Evolutionary conservation across 2,888 invertebrate species (phyloP), one percentile per base, ranked within the genome.

Genomic region (Drosophila borborema): DNA sequence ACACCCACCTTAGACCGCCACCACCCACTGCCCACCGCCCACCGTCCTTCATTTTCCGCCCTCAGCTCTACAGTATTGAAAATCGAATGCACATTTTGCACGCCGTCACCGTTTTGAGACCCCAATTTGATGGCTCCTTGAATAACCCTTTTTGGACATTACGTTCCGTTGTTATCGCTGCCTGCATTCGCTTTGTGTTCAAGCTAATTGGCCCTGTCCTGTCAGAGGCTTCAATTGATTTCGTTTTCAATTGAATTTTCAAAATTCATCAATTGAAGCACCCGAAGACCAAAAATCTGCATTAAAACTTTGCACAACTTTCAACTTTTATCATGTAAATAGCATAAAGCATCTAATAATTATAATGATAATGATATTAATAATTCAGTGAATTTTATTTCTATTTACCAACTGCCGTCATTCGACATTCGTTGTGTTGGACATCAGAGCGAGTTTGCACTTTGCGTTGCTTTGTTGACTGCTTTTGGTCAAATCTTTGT

Each of bases 231-330:
- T 18, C 58, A 51, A 70, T 63, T 64, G 55, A 46, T 61, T 45
- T 59, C 36, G 16, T 45, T 40, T 36, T 59, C 23, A n/a, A 23
- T 59, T 46, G 36, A 56, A 59, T 28, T 60, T 49, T 12, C 36
- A 40, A 49, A 49, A 60, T 20, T 60, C 60, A 60, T 60, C 40
- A 48, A 49, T 40, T 40, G 48, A 49, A 49, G 48, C 58, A 23
- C 46, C 16, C 31, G 14, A 46, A 51, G 18, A 23, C 58, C 36
- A 16, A 6, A 20, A 46, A 60, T 49, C 28, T 60, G 16, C 40
- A 60, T 60, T 60, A 31, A 45, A 58, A 58, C 45, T 58, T 58
- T 36, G 34, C 5, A 14, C 48, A 60, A 60, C 14, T 40, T 31
- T 31, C 18, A 18, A 20, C 23, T 38, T 36, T 31, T 2, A 3